Percentiles rank a stretch among this genome's conserved stretches.
Conservation (phyloP, 2,113 vertebrate genomes). For the Theristicus caerulescens region DNA sequence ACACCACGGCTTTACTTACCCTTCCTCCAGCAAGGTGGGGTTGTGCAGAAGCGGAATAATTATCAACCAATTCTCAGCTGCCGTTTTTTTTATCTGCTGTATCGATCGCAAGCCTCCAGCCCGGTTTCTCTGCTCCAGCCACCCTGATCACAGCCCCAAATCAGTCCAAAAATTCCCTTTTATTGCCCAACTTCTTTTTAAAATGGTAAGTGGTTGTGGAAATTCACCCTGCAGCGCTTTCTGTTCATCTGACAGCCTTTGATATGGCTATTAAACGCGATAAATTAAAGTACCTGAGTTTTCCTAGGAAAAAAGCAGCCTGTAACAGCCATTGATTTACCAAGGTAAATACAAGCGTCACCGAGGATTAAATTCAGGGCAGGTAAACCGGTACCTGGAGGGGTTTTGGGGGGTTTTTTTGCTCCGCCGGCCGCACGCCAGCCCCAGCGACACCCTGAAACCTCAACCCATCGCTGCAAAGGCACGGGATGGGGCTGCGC, state of each 20-base stretch:
- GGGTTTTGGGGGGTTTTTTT: not conserved
- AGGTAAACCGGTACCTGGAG: not conserved
- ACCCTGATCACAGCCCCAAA: not conserved
- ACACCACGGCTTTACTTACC: constrained; percentile 43
- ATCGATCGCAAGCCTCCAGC: not conserved
- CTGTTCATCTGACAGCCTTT: constrained; percentile 27
- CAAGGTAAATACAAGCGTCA: not conserved
- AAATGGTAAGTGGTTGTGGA: not conserved
- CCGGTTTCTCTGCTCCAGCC: not conserved
- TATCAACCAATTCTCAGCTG: not conserved
- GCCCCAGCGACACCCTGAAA: not conserved
- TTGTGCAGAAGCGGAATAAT: not conserved
- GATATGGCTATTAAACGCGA: constrained; percentile 15
- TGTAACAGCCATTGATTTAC: not conserved
- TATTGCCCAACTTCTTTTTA: not conserved
- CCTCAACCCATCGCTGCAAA: not conserved
- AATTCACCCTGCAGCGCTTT: constrained; percentile 15
- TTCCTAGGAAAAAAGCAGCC: not conserved
- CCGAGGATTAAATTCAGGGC: not conserved
- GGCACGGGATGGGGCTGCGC: not conserved
- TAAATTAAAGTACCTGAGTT: constrained; percentile 49
- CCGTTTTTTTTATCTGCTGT: not conserved
- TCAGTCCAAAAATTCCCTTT: not conserved
- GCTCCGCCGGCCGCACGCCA: not conserved
- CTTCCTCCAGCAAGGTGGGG: not conserved